phyloP scores from a whole-genome alignment of 2,113 vertebrate species.

The Ictalurus furcatus region DNA sequence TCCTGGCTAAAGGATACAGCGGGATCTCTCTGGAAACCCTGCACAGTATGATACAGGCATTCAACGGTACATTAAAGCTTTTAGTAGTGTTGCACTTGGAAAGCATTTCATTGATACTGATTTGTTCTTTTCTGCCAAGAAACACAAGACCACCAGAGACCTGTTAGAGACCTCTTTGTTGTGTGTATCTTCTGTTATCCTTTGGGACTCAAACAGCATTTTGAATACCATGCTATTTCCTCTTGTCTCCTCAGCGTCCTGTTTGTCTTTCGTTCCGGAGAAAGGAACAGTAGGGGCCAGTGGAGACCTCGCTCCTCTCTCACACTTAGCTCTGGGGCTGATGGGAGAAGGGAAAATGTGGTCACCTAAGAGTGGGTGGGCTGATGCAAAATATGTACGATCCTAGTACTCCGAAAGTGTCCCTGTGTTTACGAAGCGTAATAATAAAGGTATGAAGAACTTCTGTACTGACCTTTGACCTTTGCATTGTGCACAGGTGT shows the following conservation, averaged over 20 bases:
- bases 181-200: not conserved
- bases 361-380: constrained; percentile 99
- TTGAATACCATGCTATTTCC: not conserved
- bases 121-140: constrained; percentile 21
- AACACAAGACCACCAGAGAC: constrained; percentile 3
- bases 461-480: constrained; percentile 45
- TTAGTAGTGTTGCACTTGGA: not conserved
- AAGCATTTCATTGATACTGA: not conserved
- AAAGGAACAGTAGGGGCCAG: constrained; percentile 98
- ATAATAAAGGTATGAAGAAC: constrained; percentile 25
- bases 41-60: constrained; percentile 85
- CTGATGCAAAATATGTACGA: constrained; percentile 98
- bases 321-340: constrained; percentile 92
- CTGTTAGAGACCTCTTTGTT: constrained; percentile 23
- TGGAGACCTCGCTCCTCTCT: constrained; percentile 93
- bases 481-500: constrained; percentile 77
- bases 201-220: not conserved
- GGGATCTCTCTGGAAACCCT: constrained; percentile 94
- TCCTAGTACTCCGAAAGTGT: not conserved
- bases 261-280: constrained; percentile 93
- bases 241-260: constrained; percentile 79
- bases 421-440: not conserved
- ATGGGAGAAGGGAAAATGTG: constrained; percentile 99
- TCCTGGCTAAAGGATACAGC: constrained; percentile 95
- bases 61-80: constrained; percentile 82